Conservation (phyloP, 2,888 invertebrate genomes). For the Ectropis crepuscularia region DNA sequence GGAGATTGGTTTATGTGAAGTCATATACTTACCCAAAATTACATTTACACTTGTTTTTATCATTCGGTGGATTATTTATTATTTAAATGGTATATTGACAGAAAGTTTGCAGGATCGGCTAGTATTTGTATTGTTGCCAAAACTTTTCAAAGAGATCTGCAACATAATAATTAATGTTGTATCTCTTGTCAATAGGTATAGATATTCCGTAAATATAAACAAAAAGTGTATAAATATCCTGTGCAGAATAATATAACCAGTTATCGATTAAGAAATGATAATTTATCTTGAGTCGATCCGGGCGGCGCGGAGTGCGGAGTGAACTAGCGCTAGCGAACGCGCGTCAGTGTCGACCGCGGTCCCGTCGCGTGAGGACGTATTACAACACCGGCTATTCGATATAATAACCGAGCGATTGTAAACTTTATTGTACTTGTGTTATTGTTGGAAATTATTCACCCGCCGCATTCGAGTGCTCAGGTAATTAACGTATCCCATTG, state of each 20-base stretch:
- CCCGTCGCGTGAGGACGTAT: slow-evolving; percentile 57
- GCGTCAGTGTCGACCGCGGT: slow-evolving; percentile 59
- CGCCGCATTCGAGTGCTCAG: slow-evolving; percentile 41
- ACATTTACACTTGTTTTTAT: too few species aligned
- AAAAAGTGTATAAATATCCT: slow-evolving; percentile 39
- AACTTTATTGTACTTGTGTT: slow-evolving; percentile 61
- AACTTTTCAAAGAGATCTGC: neutral
- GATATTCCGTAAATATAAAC: slow-evolving; percentile 38
- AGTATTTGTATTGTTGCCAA: too few species aligned
- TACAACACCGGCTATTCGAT: slow-evolving; percentile 61
- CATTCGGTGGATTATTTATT: too few species aligned
- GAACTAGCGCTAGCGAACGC: slow-evolving; percentile 28
- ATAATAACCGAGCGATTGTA: slow-evolving; percentile 71
- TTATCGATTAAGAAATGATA: slow-evolving; percentile 67
- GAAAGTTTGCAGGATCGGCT: too few species aligned
- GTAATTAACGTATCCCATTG: slow-evolving; percentile 43
- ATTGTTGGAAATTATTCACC: slow-evolving; percentile 47
- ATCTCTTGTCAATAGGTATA: slow-evolving; percentile 40
- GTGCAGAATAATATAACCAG: slow-evolving; percentile 58
- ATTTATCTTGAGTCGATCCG: slow-evolving; percentile 53
- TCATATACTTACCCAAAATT: too few species aligned
- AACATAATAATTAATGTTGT: slow-evolving; percentile 36
- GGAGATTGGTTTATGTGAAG: too few species aligned
- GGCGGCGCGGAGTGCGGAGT: slow-evolving; percentile 43
- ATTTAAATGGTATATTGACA: too few species aligned